Base-by-base conservation (phyloP, 1,140 invertebrate species). In the Calliopsis andreniformis region DNA sequence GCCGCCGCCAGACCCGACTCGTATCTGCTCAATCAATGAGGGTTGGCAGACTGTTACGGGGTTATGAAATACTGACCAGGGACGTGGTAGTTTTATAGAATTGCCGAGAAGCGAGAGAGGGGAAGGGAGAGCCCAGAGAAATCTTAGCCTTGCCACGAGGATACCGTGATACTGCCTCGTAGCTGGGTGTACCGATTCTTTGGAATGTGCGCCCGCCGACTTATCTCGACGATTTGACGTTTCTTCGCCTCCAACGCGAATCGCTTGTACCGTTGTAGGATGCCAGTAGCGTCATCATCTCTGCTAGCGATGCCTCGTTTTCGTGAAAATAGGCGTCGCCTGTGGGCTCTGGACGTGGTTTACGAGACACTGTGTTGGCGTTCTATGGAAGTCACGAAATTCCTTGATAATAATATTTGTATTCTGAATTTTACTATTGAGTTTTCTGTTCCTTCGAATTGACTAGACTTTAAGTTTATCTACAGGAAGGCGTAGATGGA, bases 11-110 rank as follows among this genome's bases (percentile, higher is more conserved):
- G 45, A 53, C 80, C 59, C 49, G 45, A 59, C 76, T 82, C 82
- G 75, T 85, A 85, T 86, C 85, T 80, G 85, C 68, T 86, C 83
- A 84, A 87, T 87, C 85, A 86, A 85, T 78, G 85, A 85, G 70
- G 84, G 64, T 84, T 84, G 83, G 73, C 83, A 82, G 76, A 85
- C 79, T 78, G 75, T 86, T 86, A 87, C 70, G 66, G 83, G 76
- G 69, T 82, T 84, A 87, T 86, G 70, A 85, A 86, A 85, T 85
- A 85, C 70, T 75, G 81, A 56, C 51, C 53, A 35, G 67, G 61
- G 63, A 84, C 76, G 80, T 76, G 79, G 71, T 77, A 76, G 81
- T 69, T 82, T 84, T 78, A 75, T 86, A 75, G 71, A 80, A 82
- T 45, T 47, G 61, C 23, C 42, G 59, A 64, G 51, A 76, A 70